These are phyloP conservation scores for Pycnonotus jocosus DNA, from an alignment of 2,113 vertebrate species.

Conservation along the genomic window DNA sequence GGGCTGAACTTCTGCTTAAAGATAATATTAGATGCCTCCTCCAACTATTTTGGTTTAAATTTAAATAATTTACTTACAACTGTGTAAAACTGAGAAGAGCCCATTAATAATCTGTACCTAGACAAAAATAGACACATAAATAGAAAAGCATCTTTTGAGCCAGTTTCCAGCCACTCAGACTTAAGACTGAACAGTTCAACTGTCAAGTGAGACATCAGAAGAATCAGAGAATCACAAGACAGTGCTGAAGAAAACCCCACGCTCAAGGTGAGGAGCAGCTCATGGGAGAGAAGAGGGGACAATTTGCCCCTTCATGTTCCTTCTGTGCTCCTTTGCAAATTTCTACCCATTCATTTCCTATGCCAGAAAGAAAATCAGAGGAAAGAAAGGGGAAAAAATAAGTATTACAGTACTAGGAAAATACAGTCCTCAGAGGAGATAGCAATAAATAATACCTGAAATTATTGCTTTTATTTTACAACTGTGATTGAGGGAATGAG, in stretches of 20 bases:
- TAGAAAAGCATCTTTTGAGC: background rate
- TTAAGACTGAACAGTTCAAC: background rate
- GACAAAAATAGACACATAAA: background rate
- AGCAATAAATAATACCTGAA: background rate
- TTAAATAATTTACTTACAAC: background rate
- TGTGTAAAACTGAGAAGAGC: background rate
- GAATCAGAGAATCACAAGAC: background rate
- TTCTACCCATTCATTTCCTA: background rate
- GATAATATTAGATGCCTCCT: background rate
- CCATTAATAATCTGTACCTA: background rate
- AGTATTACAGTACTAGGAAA: background rate
- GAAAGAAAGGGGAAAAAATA: accelerated
- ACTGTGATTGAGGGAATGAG: background rate
- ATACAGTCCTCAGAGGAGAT: background rate
- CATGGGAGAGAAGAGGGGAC: background rate
- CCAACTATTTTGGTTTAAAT: background rate
- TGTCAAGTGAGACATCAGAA: background rate
- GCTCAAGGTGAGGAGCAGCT: background rate
- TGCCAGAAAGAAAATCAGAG: background rate
- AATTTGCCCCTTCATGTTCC: background rate
- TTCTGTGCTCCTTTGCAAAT: background rate
- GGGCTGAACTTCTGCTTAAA: background rate
- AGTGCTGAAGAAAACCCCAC: background rate
- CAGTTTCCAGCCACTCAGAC: background rate
- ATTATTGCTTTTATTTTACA: background rate